Conservation (phyloP, 2,888 invertebrate genomes). For the Druceiella hillmani region DNA sequence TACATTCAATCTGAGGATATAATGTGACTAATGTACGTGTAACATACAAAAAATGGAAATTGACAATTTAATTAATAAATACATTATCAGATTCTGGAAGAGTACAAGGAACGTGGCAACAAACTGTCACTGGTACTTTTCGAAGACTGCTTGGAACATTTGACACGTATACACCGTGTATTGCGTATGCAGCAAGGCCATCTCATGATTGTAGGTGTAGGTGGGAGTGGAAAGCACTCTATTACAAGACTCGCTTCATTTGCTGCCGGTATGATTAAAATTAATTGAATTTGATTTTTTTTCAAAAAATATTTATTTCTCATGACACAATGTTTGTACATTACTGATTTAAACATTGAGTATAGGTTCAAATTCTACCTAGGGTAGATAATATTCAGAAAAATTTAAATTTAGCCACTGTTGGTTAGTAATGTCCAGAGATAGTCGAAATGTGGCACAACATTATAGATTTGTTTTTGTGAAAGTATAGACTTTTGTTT, state of each 20-base stretch:
- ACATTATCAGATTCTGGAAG: conserved; percentile 64
- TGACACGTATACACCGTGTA: conserved; percentile 81
- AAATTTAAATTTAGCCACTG: too few species aligned
- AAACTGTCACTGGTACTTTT: conserved; percentile 81
- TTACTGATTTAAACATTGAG: not conserved
- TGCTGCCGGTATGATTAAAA: conserved; percentile 59
- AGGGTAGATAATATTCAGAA: too few species aligned
- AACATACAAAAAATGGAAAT: too few species aligned
- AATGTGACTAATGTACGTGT: too few species aligned
- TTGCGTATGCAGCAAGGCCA: conserved; percentile 81
- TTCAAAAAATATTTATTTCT: not conserved
- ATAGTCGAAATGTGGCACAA: too few species aligned
- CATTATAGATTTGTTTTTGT: too few species aligned
- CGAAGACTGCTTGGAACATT: conserved; percentile 86
- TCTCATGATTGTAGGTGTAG: conserved; percentile 80
- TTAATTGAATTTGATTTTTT: not conserved
- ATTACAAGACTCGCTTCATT: conserved; percentile 76
- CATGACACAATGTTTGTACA: not conserved
- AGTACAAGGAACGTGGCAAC: conserved; percentile 71
- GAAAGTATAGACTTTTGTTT: too few species aligned
- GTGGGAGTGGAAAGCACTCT: conserved; percentile 84
- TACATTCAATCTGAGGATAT: too few species aligned
- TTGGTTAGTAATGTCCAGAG: too few species aligned
- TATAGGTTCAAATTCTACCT: too few species aligned
- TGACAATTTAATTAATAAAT: not conserved